Conservation (phyloP, 2,888 invertebrate species). For the Zeuzera pyrina region DNA sequence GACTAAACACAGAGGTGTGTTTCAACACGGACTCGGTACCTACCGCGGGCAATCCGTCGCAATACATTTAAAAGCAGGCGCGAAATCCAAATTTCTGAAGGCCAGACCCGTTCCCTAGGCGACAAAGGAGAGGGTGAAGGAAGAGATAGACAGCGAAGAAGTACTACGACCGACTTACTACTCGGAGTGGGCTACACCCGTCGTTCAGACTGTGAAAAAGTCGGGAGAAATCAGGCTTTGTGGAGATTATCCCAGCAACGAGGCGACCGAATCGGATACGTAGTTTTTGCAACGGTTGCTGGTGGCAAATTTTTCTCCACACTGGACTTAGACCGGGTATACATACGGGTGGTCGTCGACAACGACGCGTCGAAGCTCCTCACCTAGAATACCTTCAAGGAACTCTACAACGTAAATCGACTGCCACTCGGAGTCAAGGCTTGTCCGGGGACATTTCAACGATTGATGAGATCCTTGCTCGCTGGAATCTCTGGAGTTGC, state of each 20-base stretch:
- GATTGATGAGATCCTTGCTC: slow-evolving; percentile 14
- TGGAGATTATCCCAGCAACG: slow-evolving; percentile 16
- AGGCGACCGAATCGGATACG: slow-evolving; percentile 16
- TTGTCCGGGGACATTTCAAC: slow-evolving; percentile 17
- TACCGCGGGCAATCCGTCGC: no score
- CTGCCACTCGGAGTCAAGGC: slow-evolving; percentile 16
- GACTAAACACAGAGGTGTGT: no score
- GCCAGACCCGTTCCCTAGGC: slow-evolving; percentile 17
- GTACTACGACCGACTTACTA: no score
- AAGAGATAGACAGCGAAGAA: slow-evolving; percentile 14
- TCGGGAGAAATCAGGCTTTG: slow-evolving; percentile 15
- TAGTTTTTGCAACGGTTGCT: slow-evolving; percentile 15
- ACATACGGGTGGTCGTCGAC: no score
- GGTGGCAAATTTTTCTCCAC: no score
- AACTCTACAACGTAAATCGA: no score
- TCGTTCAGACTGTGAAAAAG: slow-evolving; percentile 20
- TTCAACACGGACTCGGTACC: no score
- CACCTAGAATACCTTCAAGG: no score
- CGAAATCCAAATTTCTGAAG: slow-evolving; percentile 19
- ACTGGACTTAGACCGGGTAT: no score
- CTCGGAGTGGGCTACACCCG: slow-evolving; percentile 22
- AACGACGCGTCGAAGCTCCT: no score
- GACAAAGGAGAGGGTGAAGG: slow-evolving; percentile 14
- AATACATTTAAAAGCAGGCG: no score
- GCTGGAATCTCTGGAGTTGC: slow-evolving; percentile 16